Percentiles rank a stretch among this genome's conserved stretches.
Evolutionary conservation across 2,797 vertebrate genomes (phyloP).

Genomic region (Sebastiscus albofasciatus): DNA sequence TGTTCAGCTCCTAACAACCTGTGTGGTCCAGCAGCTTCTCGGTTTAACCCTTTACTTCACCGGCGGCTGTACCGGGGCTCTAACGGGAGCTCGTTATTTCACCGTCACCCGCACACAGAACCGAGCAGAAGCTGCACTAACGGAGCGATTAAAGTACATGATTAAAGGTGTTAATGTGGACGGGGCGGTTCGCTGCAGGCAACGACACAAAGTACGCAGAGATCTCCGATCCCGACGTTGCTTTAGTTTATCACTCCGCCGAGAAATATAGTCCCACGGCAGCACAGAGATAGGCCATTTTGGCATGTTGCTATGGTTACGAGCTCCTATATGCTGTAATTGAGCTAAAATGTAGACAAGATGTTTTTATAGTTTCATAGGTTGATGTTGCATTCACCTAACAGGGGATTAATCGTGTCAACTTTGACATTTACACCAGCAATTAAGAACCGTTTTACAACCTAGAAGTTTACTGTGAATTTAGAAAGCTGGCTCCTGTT

Average conservation of each 20-base stretch:
- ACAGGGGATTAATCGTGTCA: not conserved
- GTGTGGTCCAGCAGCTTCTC: constrained; percentile 50
- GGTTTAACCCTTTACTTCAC: constrained; percentile 43
- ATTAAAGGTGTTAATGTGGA: not conserved
- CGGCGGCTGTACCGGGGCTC: not conserved
- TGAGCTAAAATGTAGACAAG: not conserved
- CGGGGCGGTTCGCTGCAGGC: not conserved
- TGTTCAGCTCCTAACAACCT: constrained; percentile 31
- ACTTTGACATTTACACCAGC: not conserved
- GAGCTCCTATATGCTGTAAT: constrained; percentile 10
- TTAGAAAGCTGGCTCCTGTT: rapidly evolving
- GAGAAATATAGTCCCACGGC: constrained; percentile 44
- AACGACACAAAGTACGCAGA: not conserved
- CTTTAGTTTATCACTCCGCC: constrained; percentile 20
- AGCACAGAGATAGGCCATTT: not conserved
- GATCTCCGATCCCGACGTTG: not conserved
- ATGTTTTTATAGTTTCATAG: not conserved
- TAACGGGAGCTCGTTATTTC: not conserved
- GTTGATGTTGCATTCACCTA: constrained; percentile 35
- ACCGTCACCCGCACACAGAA: not conserved
- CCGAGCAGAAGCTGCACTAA: not conserved
- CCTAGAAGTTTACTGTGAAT: not conserved
- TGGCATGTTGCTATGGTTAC: constrained; percentile 40
- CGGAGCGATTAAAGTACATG: no score
- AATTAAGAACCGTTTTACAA: not conserved